phyloP scores from a whole-genome alignment of 2,113 vertebrate species.

The Morone saxatilis region DNA sequence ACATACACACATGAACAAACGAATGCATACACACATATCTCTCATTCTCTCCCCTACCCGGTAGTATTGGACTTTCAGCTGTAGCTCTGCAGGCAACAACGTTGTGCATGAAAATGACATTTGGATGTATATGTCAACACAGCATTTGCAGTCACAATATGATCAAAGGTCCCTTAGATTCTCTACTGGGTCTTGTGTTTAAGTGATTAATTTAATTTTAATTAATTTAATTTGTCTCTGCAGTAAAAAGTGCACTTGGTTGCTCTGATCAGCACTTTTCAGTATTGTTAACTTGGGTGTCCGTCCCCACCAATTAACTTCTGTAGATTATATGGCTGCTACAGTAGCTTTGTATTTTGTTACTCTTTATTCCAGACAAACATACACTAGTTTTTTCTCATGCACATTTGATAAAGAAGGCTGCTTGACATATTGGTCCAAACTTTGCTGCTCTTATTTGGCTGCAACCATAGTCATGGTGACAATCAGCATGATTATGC shows the following conservation, averaged over 20 bases:
- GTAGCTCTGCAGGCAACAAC: constrained; percentile 34
- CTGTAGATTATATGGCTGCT: constrained; percentile 65
- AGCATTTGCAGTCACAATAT: constrained; percentile 50
- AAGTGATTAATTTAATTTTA: constrained; percentile 7
- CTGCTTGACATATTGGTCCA: constrained; percentile 69
- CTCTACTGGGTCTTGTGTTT: constrained; percentile 30
- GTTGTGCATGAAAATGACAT: constrained; percentile 64
- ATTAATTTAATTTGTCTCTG: constrained; percentile 36
- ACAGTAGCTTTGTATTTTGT: constrained; percentile 50
- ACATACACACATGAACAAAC: too few relatives aligned
- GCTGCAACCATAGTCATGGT: constrained; percentile 45
- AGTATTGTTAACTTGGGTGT: constrained; percentile 57
- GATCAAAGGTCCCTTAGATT: constrained; percentile 26
- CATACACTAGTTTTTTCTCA: constrained; percentile 49
- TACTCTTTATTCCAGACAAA: constrained; percentile 50
- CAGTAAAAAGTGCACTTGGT: constrained; percentile 70
- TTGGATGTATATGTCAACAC: constrained; percentile 75
- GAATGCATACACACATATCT: constrained; percentile 12
- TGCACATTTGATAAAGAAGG: constrained; percentile 68
- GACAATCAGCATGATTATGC: constrained; percentile 38
- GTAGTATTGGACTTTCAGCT: constrained; percentile 34
- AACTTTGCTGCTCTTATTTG: constrained; percentile 65
- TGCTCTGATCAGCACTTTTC: constrained; percentile 58
- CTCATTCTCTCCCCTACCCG: constrained; percentile 25
- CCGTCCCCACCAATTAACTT: constrained; percentile 50